phyloP scores from a whole-genome alignment of 2,888 invertebrate genomes.

The Chorisops tibialis region DNA sequence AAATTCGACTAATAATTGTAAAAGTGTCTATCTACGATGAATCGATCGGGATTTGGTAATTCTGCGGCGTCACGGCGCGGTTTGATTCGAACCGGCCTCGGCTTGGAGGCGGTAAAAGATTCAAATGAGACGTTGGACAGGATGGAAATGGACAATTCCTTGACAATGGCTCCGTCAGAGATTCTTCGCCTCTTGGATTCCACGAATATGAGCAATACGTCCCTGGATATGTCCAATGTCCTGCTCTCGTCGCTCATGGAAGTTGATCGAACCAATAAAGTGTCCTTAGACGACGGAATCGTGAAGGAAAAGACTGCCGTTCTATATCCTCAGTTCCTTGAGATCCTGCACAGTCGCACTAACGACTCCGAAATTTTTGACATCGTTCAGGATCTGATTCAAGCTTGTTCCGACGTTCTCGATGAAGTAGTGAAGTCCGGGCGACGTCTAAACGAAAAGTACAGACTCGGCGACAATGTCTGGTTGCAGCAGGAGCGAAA shows the following conservation, averaged over 20 bases:
- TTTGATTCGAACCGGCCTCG: constrained; percentile 1
- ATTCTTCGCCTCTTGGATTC: constrained; percentile 38
- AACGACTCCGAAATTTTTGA: constrained; percentile 38
- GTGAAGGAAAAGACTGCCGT: constrained; percentile 42
- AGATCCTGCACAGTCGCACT: constrained; percentile 46
- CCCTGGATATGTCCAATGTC: not conserved
- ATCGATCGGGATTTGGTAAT: not conserved
- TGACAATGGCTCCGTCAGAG: constrained; percentile 42
- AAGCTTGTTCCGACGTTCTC: constrained; percentile 33
- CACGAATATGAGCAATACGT: constrained; percentile 20
- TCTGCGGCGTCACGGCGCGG: constrained; percentile 4
- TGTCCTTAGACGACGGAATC: constrained; percentile 12
- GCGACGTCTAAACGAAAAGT: constrained; percentile 27
- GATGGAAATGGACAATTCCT: constrained; percentile 37
- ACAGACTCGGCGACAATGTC: constrained; percentile 40
- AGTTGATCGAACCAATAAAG: constrained; percentile 24
- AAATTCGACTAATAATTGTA: no score
- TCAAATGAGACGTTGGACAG: constrained; percentile 6
- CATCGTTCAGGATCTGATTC: constrained; percentile 35
- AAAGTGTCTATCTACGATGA: no score
- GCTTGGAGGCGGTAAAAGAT: constrained; percentile 56
- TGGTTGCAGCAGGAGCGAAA: constrained; percentile 80
- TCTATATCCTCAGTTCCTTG: constrained; percentile 47
- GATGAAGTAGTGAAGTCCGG: constrained; percentile 32
- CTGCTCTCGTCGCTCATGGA: constrained; percentile 30